Conservation (phyloP, 1,140 invertebrate species). For the Frieseomelitta varia region DNA sequence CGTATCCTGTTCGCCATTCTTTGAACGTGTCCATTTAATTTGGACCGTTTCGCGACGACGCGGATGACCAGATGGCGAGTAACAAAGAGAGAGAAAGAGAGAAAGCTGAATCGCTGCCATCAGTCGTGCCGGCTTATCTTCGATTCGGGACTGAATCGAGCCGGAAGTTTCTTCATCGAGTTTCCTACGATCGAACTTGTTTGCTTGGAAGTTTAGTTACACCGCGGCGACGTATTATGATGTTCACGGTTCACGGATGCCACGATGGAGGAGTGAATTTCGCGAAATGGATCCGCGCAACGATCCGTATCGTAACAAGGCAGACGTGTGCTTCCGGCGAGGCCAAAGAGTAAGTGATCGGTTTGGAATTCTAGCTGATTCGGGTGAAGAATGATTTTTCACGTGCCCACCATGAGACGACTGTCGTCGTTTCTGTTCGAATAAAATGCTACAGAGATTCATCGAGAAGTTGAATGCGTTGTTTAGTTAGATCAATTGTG, state of each 20-base stretch:
- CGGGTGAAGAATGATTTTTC: too few species aligned
- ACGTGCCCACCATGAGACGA: too few species aligned
- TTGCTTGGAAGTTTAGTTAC: constrained; percentile 13
- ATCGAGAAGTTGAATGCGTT: neutral
- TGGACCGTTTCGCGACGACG: constrained; percentile 23
- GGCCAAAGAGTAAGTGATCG: too few species aligned
- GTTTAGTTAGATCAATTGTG: neutral
- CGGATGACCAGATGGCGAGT: constrained; percentile 51
- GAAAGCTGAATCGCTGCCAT: constrained; percentile 53
- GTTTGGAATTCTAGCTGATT: too few species aligned
- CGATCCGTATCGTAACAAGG: neutral
- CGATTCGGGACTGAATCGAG: constrained; percentile 11
- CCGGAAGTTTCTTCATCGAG: constrained; percentile 6
- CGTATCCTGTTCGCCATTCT: constrained; percentile 48
- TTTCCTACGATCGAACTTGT: constrained; percentile 24
- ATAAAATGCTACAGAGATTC: too few species aligned
- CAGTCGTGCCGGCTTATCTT: constrained; percentile 40
- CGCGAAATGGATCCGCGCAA: neutral
- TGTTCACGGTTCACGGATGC: neutral
- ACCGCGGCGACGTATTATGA: neutral
- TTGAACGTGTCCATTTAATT: constrained; percentile 64
- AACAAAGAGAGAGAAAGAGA: constrained; percentile 10
- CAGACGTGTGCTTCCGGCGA: too few species aligned
- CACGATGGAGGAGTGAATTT: neutral
- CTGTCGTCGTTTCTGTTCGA: too few species aligned